Evolutionary conservation across 2,797 vertebrate genomes (phyloP).

Genomic region (Pteronotus mesoamericanus): DNA sequence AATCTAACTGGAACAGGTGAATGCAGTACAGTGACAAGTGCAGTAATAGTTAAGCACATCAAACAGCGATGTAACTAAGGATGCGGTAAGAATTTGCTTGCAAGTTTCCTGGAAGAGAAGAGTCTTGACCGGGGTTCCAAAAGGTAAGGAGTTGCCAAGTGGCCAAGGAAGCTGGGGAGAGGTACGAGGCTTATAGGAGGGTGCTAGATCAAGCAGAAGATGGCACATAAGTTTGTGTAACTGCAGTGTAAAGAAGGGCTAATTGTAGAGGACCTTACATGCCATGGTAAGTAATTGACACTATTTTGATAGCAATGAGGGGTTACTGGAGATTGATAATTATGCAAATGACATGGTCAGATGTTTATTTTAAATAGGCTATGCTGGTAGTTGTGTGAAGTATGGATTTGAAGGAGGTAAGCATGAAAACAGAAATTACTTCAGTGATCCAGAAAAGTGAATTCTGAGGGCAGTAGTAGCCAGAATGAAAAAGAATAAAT

Average conservation of each 20-base stretch:
- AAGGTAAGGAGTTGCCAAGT: not conserved
- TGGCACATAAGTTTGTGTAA: not conserved
- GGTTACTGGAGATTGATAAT: not conserved
- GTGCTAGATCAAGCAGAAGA: not conserved
- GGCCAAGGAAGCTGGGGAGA: not conserved
- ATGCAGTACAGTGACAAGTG: not conserved
- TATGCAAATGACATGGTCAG: not conserved
- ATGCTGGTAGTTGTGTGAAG: not conserved
- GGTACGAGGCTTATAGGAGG: not conserved
- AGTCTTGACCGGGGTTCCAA: constrained; percentile 3
- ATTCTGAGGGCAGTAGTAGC: not conserved
- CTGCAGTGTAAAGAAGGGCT: not conserved
- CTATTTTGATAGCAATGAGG: not conserved
- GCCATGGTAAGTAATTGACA: not conserved
- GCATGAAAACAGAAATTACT: not conserved
- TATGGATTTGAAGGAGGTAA: not conserved
- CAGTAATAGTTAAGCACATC: not conserved
- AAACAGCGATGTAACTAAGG: not conserved
- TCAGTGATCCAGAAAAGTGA: not conserved
- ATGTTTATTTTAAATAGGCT: not conserved
- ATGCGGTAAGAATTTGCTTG: not conserved
- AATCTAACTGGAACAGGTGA: not conserved
- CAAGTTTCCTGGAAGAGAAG: not conserved
- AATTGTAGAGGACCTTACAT: not conserved
- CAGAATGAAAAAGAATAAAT: constrained; percentile 1